Evolutionary conservation across 2,888 invertebrate genomes (phyloP), one percentile per base, ranked within the genome.

Genomic region (Leptinotarsa tumamoca): DNA sequence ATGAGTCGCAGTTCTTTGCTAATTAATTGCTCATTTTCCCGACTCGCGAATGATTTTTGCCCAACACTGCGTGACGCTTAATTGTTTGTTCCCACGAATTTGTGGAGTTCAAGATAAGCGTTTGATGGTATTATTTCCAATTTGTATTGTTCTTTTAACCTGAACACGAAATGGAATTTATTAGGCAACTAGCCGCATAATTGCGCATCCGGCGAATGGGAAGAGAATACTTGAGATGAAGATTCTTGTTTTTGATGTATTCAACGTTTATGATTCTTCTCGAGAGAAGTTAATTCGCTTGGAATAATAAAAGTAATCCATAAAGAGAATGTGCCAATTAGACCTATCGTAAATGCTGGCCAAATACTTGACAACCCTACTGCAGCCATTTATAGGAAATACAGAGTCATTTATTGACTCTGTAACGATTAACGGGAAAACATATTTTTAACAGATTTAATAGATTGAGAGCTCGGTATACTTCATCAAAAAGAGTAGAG

Each of bases 21-120:
- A 70, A 70, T 58, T 70, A 58, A 58, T 43, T 56, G 70, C 70
- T 61, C 70, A 70, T 70, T 70, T 21, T 43, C 70, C 33, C 63
- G 23, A 56, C 18, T 43, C n/a, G 56, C 54, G 58, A 33, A 23
- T 70, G 49, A 61, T 49, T 63, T 33, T 63, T 58, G 58, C 14
- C 58, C 1, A 58, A 23, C 21, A 52, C 69, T 79, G 79, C 81
- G 81, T 81, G 81, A 67, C 67, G 33, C 76, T 74, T 80, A 81
- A 81, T 79, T 74, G 80, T 78, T 73, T 66, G 68, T 72, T 72
- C 76, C 75, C 81, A 81, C 80, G 81, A 77, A 81, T 77, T 72
- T 52, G 56, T 68, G 58, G 67, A 71, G 66, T 72, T 67, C 68
- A 33, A 68, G 72, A 72, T 75, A 75, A 72, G 72, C 72, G 18